Evolutionary conservation across 1,140 invertebrate genomes (phyloP).

Genomic region (Tetramorium simillimum): DNA sequence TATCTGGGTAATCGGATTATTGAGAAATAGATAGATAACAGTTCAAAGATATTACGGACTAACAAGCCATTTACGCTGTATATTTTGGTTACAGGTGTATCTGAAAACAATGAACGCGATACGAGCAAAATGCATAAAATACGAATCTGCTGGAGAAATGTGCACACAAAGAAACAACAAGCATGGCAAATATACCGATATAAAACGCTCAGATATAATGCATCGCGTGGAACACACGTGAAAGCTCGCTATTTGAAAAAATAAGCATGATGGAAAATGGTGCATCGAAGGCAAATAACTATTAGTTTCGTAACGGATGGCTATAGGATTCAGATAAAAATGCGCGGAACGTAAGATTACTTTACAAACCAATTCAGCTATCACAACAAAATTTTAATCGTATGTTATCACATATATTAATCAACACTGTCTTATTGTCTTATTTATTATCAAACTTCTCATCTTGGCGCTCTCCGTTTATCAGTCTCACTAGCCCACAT

Average conservation of each 20-base stretch:
- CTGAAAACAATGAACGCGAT: conserved; percentile 57
- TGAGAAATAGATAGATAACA: background rate
- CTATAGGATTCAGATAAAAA: conserved; percentile 29
- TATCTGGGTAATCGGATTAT: too few relatives aligned
- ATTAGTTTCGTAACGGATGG: conserved; percentile 27
- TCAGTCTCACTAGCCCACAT: background rate
- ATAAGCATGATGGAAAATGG: conserved; percentile 39
- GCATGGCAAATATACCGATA: conserved; percentile 22
- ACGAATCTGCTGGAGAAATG: conserved; percentile 10
- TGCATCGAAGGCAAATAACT: conserved; percentile 44
- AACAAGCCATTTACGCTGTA: conserved; percentile 38
- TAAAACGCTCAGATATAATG: conserved; percentile 41
- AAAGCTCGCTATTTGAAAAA: conserved; percentile 41
- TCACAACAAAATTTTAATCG: background rate
- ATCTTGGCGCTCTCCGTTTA: background rate
- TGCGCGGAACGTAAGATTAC: conserved; percentile 6
- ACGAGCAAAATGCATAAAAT: conserved; percentile 52
- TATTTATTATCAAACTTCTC: background rate
- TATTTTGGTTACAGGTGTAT: conserved; percentile 49
- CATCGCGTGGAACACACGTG: conserved; percentile 2
- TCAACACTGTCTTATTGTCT: background rate
- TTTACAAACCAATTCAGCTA: conserved; percentile 1
- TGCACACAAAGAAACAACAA: conserved; percentile 37
- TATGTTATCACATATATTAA: background rate
- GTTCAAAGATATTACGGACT: conserved; percentile 25